phyloP scores from a whole-genome alignment of 1,140 invertebrate genomes.

The Papilio dardanus region DNA sequence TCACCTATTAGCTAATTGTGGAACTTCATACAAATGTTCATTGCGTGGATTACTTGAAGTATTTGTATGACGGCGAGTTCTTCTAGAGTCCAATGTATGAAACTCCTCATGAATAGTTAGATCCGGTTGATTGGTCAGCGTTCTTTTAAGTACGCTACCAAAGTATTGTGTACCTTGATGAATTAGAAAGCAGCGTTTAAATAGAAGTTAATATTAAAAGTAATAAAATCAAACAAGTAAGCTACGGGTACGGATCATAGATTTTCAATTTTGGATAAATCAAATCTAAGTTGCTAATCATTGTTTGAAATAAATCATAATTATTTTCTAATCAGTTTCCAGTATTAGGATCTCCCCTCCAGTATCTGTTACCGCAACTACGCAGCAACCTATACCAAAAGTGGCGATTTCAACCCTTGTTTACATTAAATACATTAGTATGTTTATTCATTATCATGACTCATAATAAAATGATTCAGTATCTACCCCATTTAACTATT shows the following conservation, averaged over 20 bases:
- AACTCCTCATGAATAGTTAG: slow-evolving; percentile 77
- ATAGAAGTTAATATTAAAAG: no score
- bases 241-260: background rate
- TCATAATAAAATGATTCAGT: background rate
- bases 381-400: background rate
- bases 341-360: background rate
- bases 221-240: background rate
- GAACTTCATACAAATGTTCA: slow-evolving; percentile 77
- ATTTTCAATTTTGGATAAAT: background rate
- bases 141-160: slow-evolving; percentile 73
- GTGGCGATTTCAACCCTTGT: background rate
- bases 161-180: slow-evolving; percentile 70
- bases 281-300: background rate
- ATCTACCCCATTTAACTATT: background rate
- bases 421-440: background rate
- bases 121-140: slow-evolving; percentile 74
- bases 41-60: slow-evolving; percentile 55
- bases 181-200: background rate
- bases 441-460: slow-evolving; percentile 11
- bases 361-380: background rate
- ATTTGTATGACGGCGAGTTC: slow-evolving; percentile 63
- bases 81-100: slow-evolving; percentile 68
- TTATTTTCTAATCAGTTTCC: background rate
- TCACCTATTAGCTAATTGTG: slow-evolving; percentile 73
- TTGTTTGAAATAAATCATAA: background rate